Percentiles rank a stretch among this genome's conserved stretches.
These are phyloP conservation scores for Machimus atricapillus DNA, from an alignment of 2,888 invertebrate species.

Conservation along the genomic window DNA sequence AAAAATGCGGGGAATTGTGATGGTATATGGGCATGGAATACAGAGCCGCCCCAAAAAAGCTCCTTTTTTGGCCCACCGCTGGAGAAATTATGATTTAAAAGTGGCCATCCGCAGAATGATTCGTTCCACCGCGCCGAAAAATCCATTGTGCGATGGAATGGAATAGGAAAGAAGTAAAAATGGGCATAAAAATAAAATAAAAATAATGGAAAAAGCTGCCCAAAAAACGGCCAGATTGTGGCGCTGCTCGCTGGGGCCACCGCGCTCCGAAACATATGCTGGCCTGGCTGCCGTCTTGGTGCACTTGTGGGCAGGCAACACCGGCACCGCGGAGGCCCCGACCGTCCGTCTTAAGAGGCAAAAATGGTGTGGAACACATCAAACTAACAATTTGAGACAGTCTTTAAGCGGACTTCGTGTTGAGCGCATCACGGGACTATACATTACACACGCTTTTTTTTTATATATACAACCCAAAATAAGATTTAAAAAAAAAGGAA, in stretches of 20 bases:
- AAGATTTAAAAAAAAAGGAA: not conserved
- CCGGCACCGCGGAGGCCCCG: conserved; percentile 20
- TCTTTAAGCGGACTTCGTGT: conserved; percentile 64
- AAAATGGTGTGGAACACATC: conserved; percentile 42
- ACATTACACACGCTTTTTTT: conserved; percentile 38
- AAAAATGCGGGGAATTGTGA: not conserved
- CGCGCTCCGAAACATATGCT: conserved; percentile 1
- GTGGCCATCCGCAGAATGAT: conserved; percentile 26
- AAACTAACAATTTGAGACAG: conserved; percentile 61
- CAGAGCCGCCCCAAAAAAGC: not conserved
- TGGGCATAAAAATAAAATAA: not conserved
- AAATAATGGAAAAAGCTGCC: not conserved
- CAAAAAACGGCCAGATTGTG: not conserved
- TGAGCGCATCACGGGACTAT: conserved; percentile 60
- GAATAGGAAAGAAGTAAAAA: not conserved
- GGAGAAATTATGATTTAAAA: not conserved
- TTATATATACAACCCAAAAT: not conserved
- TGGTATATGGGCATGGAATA: not conserved
- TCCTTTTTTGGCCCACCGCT: not conserved
- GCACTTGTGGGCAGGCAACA: conserved; percentile 15
- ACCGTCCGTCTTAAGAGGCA: conserved; percentile 27
- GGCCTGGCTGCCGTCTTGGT: not conserved
- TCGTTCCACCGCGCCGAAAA: conserved; percentile 1
- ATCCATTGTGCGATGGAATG: not conserved
- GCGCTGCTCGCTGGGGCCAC: not conserved